Conservation (phyloP, 2,888 invertebrate species). For the Podabrus alpinus region DNA sequence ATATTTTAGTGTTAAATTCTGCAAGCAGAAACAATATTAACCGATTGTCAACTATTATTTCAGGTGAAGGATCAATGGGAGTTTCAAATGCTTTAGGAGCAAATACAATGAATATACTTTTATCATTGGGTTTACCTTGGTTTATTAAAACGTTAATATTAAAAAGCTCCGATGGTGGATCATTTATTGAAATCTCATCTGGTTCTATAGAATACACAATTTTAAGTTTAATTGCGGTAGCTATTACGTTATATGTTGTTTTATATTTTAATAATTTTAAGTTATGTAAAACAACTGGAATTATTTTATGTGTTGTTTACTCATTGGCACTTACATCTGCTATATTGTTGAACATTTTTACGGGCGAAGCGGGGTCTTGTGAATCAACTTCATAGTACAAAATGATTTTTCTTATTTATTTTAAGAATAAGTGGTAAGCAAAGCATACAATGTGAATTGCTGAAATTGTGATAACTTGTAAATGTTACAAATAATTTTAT, state of each 20-base stretch:
- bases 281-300: constrained; percentile 71
- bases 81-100: constrained; percentile 87
- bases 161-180: constrained; percentile 51
- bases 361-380: constrained; percentile 34
- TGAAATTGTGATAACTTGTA: background rate
- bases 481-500: background rate
- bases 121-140: constrained; percentile 86
- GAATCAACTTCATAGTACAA: background rate
- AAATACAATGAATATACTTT: constrained; percentile 81
- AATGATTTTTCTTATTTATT: background rate
- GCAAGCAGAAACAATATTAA: background rate
- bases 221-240: constrained; percentile 75
- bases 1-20: background rate
- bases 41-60: background rate
- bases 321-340: constrained; percentile 73
- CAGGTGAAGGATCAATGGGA: constrained; percentile 84
- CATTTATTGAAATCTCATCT: constrained; percentile 72
- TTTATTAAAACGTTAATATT: constrained; percentile 72
- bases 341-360: constrained; percentile 73
- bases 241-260: constrained; percentile 69
- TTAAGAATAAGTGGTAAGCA: background rate
- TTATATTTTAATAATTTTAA: constrained; percentile 72
- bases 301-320: constrained; percentile 69
- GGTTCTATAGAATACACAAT: constrained; percentile 82
- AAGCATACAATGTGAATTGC: background rate